Evolutionary conservation across 2,797 vertebrate genomes (phyloP), one percentile per base, ranked within the genome.

Genomic region (Gymnopithys bicolor): DNA sequence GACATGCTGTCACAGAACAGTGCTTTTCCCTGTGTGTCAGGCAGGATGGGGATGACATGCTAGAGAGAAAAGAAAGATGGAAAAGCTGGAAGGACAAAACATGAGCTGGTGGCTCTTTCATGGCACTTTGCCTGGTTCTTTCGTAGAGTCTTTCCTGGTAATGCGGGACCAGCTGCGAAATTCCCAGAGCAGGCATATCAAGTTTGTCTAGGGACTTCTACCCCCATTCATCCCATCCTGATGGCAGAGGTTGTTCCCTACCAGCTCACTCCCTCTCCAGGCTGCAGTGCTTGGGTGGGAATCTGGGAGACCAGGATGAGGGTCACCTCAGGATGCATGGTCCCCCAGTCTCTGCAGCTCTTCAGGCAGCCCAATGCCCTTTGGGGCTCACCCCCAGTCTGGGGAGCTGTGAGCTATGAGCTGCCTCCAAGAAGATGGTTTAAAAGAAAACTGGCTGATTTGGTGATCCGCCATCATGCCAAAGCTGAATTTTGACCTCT

Each of bases 11-110:
- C 46, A 14, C 11, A 41, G 37, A 76, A 37, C 2, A 13, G 32
- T 74, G 75, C 71, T 28, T 67, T 56, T 73, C 17, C 6, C 10
- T 2, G 1, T 0, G 0, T 59, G 51, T 51, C 2, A 25, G 28
- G 19, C 48, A 52, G 32, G 32, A 45, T 56, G 41, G 41, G 59
- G 21, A 76, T 27, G 23, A 58, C 18, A 19, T 17, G 10, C 15
- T 12, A 12, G 66, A 63, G 23, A 81, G 33, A 84, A 76, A 77
- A 64, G 15, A 64, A 79, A 92, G 33, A 74, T 35, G 48, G 9
- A 35, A 83, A 87, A 94, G 43, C 33, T 80, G 43, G 18, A 81
- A 77, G 25, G 48, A 67, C 17, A 37, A 92, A 91, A 87, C 28
- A 58, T 0, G 0, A 82, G 18, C 49, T 59, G 9, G 10, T 63